Evolutionary conservation across 2,797 vertebrate genomes (phyloP), one percentile per base, ranked within the genome.

Genomic region (Antrozous pallidus): DNA sequence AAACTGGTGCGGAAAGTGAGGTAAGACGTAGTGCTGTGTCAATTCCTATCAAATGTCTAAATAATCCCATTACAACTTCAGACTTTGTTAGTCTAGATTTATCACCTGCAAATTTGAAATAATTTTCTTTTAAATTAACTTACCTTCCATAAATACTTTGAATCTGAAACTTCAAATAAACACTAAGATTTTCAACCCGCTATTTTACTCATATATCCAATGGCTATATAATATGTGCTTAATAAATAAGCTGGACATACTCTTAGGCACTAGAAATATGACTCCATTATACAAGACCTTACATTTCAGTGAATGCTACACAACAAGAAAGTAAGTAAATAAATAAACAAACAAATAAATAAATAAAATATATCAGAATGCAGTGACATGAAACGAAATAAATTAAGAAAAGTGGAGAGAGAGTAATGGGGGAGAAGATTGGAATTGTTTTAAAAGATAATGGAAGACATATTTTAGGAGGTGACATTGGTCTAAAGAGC

Each of bases 21-120:
- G 1, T 56, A 13, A 77, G 16, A 4, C 2, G 31, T 67, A n/a
- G 5, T 12, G n/a, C 38, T 2, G 0, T 8, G 28, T 0, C 4
- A 71, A 8, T 67, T 56, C 11, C 22, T 42, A 42, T 16, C 3
- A 93, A 58, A 86, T 91, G 36, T 51, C 3, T 88, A 73, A 51
- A 38, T 58, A 89, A 58, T 63, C 69, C 3, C 22, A 6, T n/a
- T 61, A 51, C 0, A 22, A 63, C 10, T 83, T 58, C 42, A 65
- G 6, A 17, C 2, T 33, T 70, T 16, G 14, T 58, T 73, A 54
- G 4, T 17, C 1, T 85, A 86, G 7, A 3, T 58, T 56, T 47
- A 78, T 17, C 7, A 49, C 7, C 17, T 26, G 85, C 91, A 42
- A 47, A 56, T 91, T 70, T 88, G 22, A 75, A 75, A 56, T 36